phyloP scores from a whole-genome alignment of 2,888 invertebrate species.

The Automeris io region DNA sequence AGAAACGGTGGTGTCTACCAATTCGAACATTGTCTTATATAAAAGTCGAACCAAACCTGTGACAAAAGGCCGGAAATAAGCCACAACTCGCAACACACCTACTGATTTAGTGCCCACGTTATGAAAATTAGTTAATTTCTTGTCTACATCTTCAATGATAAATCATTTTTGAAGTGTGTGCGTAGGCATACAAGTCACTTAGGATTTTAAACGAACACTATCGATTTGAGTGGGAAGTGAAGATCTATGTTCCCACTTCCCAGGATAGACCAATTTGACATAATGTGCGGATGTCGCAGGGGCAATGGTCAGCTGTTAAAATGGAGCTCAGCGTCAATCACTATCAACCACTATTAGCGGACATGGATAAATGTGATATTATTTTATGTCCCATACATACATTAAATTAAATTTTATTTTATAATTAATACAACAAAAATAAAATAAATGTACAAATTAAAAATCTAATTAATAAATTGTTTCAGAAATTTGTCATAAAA shows the following conservation, averaged over 20 bases:
- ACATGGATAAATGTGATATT: no score
- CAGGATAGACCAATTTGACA: constrained; percentile 45
- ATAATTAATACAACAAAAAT: no score
- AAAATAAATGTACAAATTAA: no score
- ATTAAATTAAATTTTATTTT: no score
- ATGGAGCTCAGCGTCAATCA: constrained; percentile 16
- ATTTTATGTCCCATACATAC: no score
- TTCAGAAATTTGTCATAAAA: no score
- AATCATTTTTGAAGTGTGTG: neutral
- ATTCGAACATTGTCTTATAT: constrained; percentile 34
- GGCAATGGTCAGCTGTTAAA: constrained; percentile 14
- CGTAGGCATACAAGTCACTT: neutral
- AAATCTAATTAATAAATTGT: no score
- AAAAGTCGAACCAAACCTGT: neutral
- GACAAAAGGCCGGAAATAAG: neutral
- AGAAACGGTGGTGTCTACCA: constrained; percentile 31
- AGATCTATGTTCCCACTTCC: constrained; percentile 18
- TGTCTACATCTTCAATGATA: neutral
- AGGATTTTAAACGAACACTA: neutral
- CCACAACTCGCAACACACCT: neutral
- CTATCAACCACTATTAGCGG: no score
- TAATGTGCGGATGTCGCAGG: constrained; percentile 27
- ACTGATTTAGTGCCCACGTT: neutral
- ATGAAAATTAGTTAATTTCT: neutral
- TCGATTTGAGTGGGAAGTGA: constrained; percentile 19